A percentile compares a stretch with the other conserved stretches of the same genome.
Conservation (phyloP, 1,140 invertebrate species). For the Aphelinus certus region DNA sequence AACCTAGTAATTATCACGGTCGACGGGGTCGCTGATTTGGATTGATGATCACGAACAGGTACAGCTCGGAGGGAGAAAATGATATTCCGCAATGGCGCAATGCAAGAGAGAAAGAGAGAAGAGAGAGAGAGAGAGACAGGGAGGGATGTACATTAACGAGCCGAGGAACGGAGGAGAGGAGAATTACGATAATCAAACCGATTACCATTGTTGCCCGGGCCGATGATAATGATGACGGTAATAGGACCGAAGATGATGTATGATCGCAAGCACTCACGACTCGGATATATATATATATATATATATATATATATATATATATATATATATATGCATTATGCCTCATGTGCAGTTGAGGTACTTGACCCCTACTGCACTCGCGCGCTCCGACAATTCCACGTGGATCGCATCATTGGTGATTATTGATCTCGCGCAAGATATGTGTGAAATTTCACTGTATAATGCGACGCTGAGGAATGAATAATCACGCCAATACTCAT, state of each 20-base stretch:
- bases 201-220: neutral
- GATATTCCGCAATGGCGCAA: neutral
- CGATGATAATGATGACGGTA: constrained; percentile 7
- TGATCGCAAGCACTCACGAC: neutral
- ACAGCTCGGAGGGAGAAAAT: neutral
- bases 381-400: too few species aligned
- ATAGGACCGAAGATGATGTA: constrained; percentile 7
- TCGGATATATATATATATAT: too few species aligned
- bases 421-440: too few species aligned
- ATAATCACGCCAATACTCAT: too few species aligned
- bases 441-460: too few species aligned
- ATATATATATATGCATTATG: too few species aligned
- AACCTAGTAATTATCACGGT: neutral
- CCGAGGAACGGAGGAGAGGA: too few species aligned
- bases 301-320: too few species aligned
- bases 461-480: too few species aligned
- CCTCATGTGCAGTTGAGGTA: too few species aligned
- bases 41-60: neutral
- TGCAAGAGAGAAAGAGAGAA: neutral
- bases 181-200: constrained; percentile 14
- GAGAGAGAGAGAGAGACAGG: constrained; percentile 3
- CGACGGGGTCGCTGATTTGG: neutral
- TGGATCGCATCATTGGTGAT: too few species aligned
- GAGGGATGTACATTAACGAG: neutral
- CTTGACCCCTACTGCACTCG: too few species aligned